Evolutionary conservation across 1,140 invertebrate genomes (phyloP).

Genomic region (Drosophila willistoni): DNA sequence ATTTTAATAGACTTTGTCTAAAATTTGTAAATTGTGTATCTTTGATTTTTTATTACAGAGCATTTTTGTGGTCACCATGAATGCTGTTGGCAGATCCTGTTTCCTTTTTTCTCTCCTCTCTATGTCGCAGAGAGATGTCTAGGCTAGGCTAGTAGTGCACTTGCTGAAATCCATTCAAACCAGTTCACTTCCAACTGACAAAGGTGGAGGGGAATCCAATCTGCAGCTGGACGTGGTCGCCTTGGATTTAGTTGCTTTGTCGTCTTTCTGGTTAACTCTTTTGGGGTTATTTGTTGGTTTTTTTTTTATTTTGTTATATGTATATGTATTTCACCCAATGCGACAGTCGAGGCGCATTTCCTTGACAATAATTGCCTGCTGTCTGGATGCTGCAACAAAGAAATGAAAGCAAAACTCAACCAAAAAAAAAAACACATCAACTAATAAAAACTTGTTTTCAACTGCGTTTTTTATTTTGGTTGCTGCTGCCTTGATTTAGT

Average conservation of each 20-base stretch:
- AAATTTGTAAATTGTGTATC: too few species aligned
- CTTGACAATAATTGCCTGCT: constrained; percentile 62
- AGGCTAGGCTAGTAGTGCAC: constrained; percentile 52
- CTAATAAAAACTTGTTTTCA: constrained; percentile 41
- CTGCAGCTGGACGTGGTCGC: constrained; percentile 10
- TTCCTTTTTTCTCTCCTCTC: background rate
- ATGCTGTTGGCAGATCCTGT: too few species aligned
- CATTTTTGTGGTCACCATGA: too few species aligned
- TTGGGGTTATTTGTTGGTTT: background rate
- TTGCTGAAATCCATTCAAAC: constrained; percentile 52
- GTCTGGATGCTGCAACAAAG: constrained; percentile 1
- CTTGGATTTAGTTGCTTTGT: constrained; percentile 10
- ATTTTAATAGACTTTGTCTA: too few species aligned
- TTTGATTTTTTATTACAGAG: too few species aligned
- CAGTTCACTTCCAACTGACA: constrained; percentile 47
- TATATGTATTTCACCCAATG: constrained; percentile 6
- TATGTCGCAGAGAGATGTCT: background rate
- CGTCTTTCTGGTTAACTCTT: constrained; percentile 10
- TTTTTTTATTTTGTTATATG: background rate
- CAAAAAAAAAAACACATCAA: background rate
- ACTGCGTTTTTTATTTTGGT: background rate
- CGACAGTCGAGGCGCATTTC: constrained; percentile 48
- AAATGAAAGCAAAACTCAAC: background rate
- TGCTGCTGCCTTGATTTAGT: constrained; percentile 44
- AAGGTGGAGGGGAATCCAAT: background rate